phyloP scores from a whole-genome alignment of 1,140 invertebrate genomes.

The Panagrolaimus sp. region DNA sequence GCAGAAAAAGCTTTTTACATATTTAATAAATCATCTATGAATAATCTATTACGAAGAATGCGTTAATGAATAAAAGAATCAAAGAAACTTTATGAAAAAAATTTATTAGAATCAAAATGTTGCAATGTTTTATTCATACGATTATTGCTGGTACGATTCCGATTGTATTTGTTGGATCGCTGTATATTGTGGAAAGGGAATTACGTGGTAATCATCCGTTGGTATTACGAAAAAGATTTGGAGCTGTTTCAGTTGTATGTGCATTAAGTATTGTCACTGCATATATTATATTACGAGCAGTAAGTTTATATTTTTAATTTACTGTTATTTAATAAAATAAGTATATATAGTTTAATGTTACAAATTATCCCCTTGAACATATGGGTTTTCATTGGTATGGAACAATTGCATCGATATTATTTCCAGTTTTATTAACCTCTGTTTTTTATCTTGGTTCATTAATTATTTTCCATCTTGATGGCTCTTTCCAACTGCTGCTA shows the following conservation, averaged over 20 bases:
- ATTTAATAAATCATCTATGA: no score
- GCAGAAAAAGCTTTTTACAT: no score
- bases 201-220: slow-evolving; percentile 1
- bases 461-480: slow-evolving; percentile 2
- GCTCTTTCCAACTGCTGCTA: background rate
- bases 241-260: background rate
- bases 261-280: background rate
- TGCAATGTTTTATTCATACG: background rate
- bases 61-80: no score
- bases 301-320: slow-evolving; percentile 3
- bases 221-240: background rate
- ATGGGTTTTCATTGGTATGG: slow-evolving; percentile 13
- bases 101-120: background rate
- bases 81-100: no score
- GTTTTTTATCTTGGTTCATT: background rate
- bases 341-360: background rate
- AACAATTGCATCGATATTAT: background rate
- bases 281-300: background rate
- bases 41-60: no score
- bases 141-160: background rate
- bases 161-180: background rate
- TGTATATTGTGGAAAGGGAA: background rate
- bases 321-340: background rate
- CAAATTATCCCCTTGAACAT: background rate
- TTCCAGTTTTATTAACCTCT: slow-evolving; percentile 2